These are phyloP conservation scores for Saxicola maurus DNA, from an alignment of 2,797 vertebrate genomes.

Conservation along the genomic window DNA sequence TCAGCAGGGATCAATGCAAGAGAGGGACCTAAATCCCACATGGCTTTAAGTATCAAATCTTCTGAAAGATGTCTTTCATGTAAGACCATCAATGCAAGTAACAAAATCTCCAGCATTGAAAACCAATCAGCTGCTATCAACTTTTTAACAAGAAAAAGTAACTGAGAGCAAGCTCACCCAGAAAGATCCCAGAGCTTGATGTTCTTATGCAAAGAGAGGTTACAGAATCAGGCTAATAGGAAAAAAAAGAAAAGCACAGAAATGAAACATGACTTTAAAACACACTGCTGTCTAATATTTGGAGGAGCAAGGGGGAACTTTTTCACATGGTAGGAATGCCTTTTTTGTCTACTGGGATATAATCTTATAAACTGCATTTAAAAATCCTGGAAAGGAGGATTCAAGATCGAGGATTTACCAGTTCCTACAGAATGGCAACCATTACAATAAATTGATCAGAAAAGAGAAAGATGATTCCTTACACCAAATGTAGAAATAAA, in stretches of 20 bases:
- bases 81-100: not conserved
- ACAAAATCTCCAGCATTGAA: not conserved
- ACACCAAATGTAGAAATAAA: not conserved
- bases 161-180: not conserved
- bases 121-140: not conserved
- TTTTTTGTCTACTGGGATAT: not conserved
- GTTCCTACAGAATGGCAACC: not conserved
- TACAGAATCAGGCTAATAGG: not conserved
- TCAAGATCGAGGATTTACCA: not conserved
- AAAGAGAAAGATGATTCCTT: not conserved
- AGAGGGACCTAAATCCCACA: not conserved
- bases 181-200: not conserved
- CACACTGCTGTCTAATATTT: not conserved
- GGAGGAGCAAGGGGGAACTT: not conserved
- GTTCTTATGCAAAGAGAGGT: not conserved
- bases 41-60: not conserved
- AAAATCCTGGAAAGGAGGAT: not conserved
- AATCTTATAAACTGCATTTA: not conserved
- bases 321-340: not conserved
- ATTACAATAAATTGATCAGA: not conserved
- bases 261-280: not conserved
- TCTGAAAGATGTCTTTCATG: not conserved
- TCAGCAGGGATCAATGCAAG: not conserved
- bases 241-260: not conserved
- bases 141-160: not conserved